Percentiles rank a stretch among this genome's conserved stretches.
These are phyloP conservation scores for Yponomeuta evonymella DNA, from an alignment of 2,888 invertebrate species.

Conservation along the genomic window DNA sequence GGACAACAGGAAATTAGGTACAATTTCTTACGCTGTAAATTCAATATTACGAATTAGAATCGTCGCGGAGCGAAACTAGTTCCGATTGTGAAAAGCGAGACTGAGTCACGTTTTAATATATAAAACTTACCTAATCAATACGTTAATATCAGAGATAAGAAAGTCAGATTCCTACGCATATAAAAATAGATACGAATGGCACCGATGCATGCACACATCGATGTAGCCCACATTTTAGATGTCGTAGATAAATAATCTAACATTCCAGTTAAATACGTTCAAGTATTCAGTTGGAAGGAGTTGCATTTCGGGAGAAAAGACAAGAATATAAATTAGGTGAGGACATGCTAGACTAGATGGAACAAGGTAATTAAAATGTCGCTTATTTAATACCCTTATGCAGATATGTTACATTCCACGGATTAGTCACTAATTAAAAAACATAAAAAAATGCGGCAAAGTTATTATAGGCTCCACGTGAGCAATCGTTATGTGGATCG, in stretches of 20 bases:
- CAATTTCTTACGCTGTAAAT: neutral
- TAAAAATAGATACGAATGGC: slow-evolving; percentile 34
- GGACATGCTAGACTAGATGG: too few species aligned
- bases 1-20: neutral
- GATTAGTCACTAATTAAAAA: slow-evolving; percentile 51
- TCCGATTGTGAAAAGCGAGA: slow-evolving; percentile 21
- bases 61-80: slow-evolving; percentile 34
- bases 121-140: slow-evolving; percentile 62
- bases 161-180: slow-evolving; percentile 56
- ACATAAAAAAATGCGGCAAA: slow-evolving; percentile 56
- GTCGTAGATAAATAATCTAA: slow-evolving; percentile 14
- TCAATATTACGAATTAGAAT: neutral
- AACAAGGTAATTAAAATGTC: neutral
- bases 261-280: neutral
- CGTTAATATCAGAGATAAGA: slow-evolving; percentile 70
- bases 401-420: neutral
- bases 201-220: slow-evolving; percentile 39
- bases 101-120: slow-evolving; percentile 57
- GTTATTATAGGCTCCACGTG: slow-evolving; percentile 73
- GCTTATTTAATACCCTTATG: neutral
- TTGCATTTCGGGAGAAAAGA: neutral
- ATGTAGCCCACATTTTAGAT: slow-evolving; percentile 55
- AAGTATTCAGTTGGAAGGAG: neutral
- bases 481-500: slow-evolving; percentile 72
- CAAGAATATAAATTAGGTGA: neutral